Base-by-base conservation (phyloP, 2,888 invertebrate species). In the Nemotelus pantherinus region DNA sequence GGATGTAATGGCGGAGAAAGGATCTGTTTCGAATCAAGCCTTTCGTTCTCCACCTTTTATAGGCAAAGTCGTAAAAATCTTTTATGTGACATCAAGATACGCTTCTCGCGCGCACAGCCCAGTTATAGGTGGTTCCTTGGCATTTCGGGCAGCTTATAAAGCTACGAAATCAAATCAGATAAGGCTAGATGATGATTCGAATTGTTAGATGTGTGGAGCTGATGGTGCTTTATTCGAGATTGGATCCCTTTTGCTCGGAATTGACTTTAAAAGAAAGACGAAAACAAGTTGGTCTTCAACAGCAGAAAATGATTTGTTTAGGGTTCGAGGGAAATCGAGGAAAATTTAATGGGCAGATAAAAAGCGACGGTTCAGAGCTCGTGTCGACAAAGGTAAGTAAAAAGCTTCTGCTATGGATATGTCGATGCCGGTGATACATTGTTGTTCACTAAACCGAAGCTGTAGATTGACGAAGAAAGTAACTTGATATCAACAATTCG, bases 1-100 rank as follows among this genome's bases (percentile, higher is more conserved):
- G 74, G 50, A 50, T 48, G 60, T 74, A 57, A 74, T 74, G 63
- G 47, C 60, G 60, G 39, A 25, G 47, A 74, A 74, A 60, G 74
- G 74, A 74, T 74, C 60, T 50, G 74, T 74, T 48, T 47, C 74
- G 63, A 50, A 60, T 74, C 60, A 74, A 74, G 74, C 74, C 74
- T 76, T 76, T 78, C 76, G 71, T 47, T 78, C 71, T 60, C 55
- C 75, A 78, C 78, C 78, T 72, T 76, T 78, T 72, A 76, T 74
- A 63, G 74, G 65, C 44, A 48, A 76, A 72, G 67, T 78, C 78
- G 78, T 78, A 78, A 78, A 78, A 78, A 78, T 76, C 78, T 72
- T 78, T 78, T 77, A 78, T 78, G 76, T 72, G 64, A 48, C 76
- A 72, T 74, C 74, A 60, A 25, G 76, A 71, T 76, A 76, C 76